Conservation (phyloP, 2,888 invertebrate genomes). For the Muschampia plurimacula region DNA sequence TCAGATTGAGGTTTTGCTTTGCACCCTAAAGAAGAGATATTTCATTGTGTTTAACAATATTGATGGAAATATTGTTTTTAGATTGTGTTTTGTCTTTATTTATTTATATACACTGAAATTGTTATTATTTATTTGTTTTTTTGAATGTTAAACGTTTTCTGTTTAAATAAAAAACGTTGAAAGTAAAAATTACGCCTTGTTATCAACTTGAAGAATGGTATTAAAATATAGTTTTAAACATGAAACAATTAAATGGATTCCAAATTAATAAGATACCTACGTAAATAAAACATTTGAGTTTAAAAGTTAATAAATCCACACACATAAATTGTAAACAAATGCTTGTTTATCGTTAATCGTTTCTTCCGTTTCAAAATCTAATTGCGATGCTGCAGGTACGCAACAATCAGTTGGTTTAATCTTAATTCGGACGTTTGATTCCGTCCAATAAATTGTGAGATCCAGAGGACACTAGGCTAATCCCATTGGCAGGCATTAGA, state of each 20-base stretch:
- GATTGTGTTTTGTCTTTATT: not conserved
- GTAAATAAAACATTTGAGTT: not conserved
- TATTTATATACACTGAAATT: not conserved
- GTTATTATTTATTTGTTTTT: too few species aligned
- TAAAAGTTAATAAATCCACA: not conserved
- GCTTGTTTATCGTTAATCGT: not conserved
- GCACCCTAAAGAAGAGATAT: not conserved
- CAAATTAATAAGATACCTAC: not conserved
- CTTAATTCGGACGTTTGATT: slow-evolving; percentile 68
- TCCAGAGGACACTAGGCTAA: slow-evolving; percentile 79
- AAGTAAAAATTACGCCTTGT: too few species aligned
- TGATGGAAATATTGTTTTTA: slow-evolving; percentile 5
- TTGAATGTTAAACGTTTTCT: too few species aligned
- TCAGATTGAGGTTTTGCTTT: slow-evolving; percentile 10
- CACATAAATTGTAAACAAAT: not conserved
- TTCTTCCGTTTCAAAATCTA: slow-evolving; percentile 18
- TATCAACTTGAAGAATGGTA: too few species aligned
- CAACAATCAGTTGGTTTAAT: slow-evolving; percentile 40
- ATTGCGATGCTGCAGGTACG: slow-evolving; percentile 12
- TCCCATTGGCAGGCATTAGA: slow-evolving; percentile 83
- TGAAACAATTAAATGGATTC: too few species aligned
- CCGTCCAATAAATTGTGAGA: slow-evolving; percentile 79
- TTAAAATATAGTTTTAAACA: too few species aligned
- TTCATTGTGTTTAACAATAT: slow-evolving; percentile 8
- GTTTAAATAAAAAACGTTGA: too few species aligned